phyloP scores from a whole-genome alignment of 2,113 vertebrate species.

The Columbina picui region DNA sequence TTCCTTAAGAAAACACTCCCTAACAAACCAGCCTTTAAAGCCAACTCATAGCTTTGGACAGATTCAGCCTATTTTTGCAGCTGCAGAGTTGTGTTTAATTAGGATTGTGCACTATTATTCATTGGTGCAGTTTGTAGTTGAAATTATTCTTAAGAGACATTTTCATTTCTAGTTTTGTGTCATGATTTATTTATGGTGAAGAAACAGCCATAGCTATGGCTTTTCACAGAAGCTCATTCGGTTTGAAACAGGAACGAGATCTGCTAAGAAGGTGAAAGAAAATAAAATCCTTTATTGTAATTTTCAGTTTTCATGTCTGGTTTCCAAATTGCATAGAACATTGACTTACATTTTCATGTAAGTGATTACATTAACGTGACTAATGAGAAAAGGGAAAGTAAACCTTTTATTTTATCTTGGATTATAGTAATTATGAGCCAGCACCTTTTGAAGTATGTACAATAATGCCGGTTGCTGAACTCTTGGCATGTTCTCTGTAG shows the following conservation, averaged over 20 bases:
- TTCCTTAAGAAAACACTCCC: conserved; percentile 85
- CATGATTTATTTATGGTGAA: conserved; percentile 79
- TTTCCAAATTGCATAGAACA: conserved; percentile 30
- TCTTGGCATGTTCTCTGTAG: conserved; percentile 21
- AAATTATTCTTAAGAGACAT: conserved; percentile 81
- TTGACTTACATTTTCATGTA: conserved; percentile 35
- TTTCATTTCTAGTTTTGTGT: conserved; percentile 79
- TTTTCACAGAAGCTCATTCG: conserved; percentile 61
- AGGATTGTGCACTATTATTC: conserved; percentile 84
- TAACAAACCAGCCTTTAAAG: conserved; percentile 80
- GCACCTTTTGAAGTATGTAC: conserved; percentile 20
- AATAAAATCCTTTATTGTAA: conserved; percentile 62
- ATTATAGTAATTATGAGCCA: conserved; percentile 37
- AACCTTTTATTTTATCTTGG: conserved; percentile 53
- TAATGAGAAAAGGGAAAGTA: conserved; percentile 54
- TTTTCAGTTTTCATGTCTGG: conserved; percentile 51
- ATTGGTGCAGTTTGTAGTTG: conserved; percentile 74
- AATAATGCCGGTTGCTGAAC: not conserved
- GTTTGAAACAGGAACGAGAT: conserved; percentile 57
- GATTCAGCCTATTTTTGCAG: conserved; percentile 89
- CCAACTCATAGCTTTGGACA: conserved; percentile 80
- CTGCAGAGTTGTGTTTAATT: conserved; percentile 85
- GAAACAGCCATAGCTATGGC: conserved; percentile 69
- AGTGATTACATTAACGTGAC: conserved; percentile 49
- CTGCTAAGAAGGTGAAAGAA: conserved; percentile 59